Percentiles rank a stretch among this genome's conserved stretches.
These are phyloP conservation scores for Trichacis sp. DNA, from an alignment of 2,888 invertebrate species.

Conservation along the genomic window DNA sequence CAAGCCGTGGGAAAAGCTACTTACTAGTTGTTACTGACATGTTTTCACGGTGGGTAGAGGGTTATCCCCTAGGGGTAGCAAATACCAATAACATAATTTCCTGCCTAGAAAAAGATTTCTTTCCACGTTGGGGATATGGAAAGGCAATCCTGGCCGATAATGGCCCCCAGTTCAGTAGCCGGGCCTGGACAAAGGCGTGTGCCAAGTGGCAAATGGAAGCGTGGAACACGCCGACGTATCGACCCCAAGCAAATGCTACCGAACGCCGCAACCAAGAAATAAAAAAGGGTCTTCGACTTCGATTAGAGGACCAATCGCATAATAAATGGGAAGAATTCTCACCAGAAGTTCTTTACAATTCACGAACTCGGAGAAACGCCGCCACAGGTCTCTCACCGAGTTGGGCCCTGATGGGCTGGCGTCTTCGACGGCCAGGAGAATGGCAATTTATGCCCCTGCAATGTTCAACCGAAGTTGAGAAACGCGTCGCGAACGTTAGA, in stretches of 20 bases:
- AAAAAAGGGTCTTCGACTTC: slow-evolving; percentile 45
- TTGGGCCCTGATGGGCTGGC: slow-evolving; percentile 1
- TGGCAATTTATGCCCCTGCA: slow-evolving; percentile 10
- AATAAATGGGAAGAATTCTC: slow-evolving; percentile 13
- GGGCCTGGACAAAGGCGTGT: background rate
- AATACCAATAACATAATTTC: too few relatives aligned
- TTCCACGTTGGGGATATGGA: slow-evolving; percentile 18
- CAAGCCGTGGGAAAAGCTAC: slow-evolving; percentile 14
- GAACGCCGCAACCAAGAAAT: slow-evolving; percentile 46
- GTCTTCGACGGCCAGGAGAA: slow-evolving; percentile 8
- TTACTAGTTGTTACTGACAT: slow-evolving; percentile 44
- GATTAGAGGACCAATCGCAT: slow-evolving; percentile 8
- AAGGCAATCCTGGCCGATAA: slow-evolving; percentile 25
- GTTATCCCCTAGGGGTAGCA: too few relatives aligned
- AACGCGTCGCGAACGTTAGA: too few relatives aligned
- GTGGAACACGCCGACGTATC: slow-evolving; percentile 45
- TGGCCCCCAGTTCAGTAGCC: slow-evolving; percentile 27
- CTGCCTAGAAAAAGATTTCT: slow-evolving; percentile 21
- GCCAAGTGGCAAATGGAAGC: slow-evolving; percentile 10
- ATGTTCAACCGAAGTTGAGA: too few relatives aligned
- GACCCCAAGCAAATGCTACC: slow-evolving; percentile 46
- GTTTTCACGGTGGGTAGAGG: slow-evolving; percentile 25
- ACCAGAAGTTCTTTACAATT: slow-evolving; percentile 8
- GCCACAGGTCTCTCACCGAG: slow-evolving; percentile 17
- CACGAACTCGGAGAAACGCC: slow-evolving; percentile 21